Percentiles rank a stretch among this genome's conserved stretches.
These are phyloP conservation scores for Therioaphis trifolii DNA, from an alignment of 2,888 invertebrate genomes.

Conservation along the genomic window DNA sequence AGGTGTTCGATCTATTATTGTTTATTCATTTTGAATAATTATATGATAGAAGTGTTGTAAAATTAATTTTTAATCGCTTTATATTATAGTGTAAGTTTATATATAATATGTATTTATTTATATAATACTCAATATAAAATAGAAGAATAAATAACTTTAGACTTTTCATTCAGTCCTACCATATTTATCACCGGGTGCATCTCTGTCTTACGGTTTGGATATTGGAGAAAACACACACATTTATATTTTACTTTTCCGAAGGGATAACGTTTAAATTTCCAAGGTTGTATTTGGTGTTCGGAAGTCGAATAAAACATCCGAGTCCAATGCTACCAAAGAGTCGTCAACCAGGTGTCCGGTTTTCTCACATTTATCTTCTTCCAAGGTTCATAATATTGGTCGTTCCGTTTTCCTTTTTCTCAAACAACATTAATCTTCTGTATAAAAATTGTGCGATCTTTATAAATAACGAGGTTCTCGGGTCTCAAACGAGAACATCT, in stretches of 20 bases:
- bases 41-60: too few species aligned
- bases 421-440: conserved; percentile 53
- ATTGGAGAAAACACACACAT: not conserved
- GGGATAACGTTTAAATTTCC: conserved; percentile 54
- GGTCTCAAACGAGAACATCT: conserved; percentile 51
- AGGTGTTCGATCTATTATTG: too few species aligned
- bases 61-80: too few species aligned
- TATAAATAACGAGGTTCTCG: conserved; percentile 51
- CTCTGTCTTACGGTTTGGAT: not conserved
- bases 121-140: too few species aligned
- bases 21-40: too few species aligned
- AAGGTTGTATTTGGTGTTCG: conserved; percentile 34
- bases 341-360: conserved; percentile 60
- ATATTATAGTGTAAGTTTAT: too few species aligned
- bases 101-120: too few species aligned
- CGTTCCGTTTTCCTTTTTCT: conserved; percentile 31
- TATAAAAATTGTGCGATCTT: conserved; percentile 57
- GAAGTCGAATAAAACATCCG: conserved; percentile 59
- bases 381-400: conserved; percentile 36
- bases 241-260: conserved; percentile 34
- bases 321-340: conserved; percentile 28
- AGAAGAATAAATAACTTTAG: not conserved
- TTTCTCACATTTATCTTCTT: conserved; percentile 61
- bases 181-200: not conserved
- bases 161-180: not conserved